These are phyloP conservation scores for Dermolepida albohirtum DNA, from an alignment of 2,888 invertebrate species.

Conservation along the genomic window DNA sequence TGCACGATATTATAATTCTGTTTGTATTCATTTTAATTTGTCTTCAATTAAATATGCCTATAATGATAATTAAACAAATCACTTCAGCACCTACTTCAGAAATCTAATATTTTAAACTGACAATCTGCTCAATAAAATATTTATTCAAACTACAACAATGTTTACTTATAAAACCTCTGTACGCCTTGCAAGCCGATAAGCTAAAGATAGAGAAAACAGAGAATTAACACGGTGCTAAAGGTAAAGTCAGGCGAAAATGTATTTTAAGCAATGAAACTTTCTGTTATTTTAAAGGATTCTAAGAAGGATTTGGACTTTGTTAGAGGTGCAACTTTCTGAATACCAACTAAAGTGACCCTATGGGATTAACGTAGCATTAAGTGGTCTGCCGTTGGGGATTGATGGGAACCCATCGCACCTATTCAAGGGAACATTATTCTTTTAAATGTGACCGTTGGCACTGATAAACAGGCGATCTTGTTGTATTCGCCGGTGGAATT, in stretches of 20 bases:
- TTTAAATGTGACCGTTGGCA: conserved; percentile 3
- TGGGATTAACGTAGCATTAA: conserved; percentile 42
- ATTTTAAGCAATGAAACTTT: conserved; percentile 39
- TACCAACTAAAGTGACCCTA: conserved; percentile 38
- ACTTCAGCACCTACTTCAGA: no score
- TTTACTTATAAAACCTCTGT: conserved; percentile 1
- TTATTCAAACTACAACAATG: background rate
- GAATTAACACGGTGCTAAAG: conserved; percentile 13
- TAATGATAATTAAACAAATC: no score
- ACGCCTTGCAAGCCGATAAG: background rate
- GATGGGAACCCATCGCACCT: conserved; percentile 6
- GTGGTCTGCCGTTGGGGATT: conserved; percentile 19
- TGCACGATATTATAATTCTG: no score
- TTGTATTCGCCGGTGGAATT: no score
- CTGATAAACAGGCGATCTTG: no score
- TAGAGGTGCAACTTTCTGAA: conserved; percentile 40
- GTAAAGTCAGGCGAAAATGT: conserved; percentile 11
- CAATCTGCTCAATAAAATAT: no score
- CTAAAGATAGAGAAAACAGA: background rate
- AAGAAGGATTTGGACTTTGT: conserved; percentile 41
- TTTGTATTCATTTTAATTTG: no score
- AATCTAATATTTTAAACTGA: no score
- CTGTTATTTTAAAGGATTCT: conserved; percentile 42
- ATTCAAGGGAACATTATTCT: conserved; percentile 20
- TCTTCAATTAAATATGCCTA: no score